Evolutionary conservation across 1,140 invertebrate genomes (phyloP), one percentile per base, ranked within the genome.

Genomic region (Gryon sp.): DNA sequence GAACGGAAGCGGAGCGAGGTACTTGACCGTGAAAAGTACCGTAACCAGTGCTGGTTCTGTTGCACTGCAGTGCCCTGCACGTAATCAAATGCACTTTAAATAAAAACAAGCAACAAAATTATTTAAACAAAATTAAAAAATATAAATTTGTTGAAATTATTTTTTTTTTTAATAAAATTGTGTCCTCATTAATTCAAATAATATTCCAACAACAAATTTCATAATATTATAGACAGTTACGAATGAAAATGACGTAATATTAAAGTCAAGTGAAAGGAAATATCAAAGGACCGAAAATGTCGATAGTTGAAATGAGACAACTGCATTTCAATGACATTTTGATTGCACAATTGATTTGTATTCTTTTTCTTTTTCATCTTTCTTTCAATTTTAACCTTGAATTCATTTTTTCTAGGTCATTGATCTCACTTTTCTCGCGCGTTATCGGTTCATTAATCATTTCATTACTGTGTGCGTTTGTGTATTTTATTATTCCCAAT

Each of bases 1-100:
- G 82, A 86, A 83, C 83, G 86, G 83, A 87, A 87, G 82, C 82
- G 74, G 73, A 83, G 83, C 79, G 77, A 73, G 81, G 83, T 85
- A 88, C 86, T 88, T 88, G 87, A 88, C 87, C 87, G 86, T 88
- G 87, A 88, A 88, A 87, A 84, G 82, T 65, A 82, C 80, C 78
- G 80, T 84, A 81, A 81, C 76, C 75, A 78, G 76, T 78, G 78
- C 77, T 78, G 81, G 70, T 78, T 73, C 76, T 80, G 76, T 78
- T 63, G 69, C 65, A 60, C 46, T 57, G 68, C 59, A 76, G 73
- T 34, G 55, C 78, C 78, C 69, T 70, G 78, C 45, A 63, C 68
- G 15, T 77, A 66, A 34, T 34, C 32, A 34, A 11, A 2, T 34
- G 32, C 22, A n/a, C n/a, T n/a, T n/a, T n/a, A n/a, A n/a, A n/a